phyloP scores from a whole-genome alignment of 1,140 invertebrate species.

The Camponotus floridanus region DNA sequence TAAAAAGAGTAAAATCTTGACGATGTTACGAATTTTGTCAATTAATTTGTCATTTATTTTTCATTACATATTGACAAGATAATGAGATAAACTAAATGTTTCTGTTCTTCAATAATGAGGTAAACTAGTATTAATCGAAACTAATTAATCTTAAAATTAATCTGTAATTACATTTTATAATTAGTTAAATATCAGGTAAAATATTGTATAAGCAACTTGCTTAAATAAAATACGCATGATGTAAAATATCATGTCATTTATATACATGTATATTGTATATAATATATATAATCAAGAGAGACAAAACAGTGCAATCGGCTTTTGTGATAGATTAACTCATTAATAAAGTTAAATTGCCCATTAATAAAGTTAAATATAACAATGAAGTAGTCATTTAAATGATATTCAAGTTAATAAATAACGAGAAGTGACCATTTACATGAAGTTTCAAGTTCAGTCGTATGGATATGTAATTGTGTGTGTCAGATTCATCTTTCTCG shows the following conservation, averaged over 20 bases:
- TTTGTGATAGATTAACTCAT: conserved; percentile 7
- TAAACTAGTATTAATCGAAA: background rate
- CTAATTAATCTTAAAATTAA: background rate
- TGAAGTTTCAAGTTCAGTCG: background rate
- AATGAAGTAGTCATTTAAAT: background rate
- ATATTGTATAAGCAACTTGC: background rate
- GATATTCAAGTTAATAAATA: conserved; percentile 14
- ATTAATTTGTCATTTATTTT: background rate
- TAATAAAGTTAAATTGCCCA: background rate
- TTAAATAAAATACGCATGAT: background rate
- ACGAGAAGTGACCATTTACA: background rate
- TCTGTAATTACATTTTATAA: background rate
- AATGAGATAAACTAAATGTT: background rate
- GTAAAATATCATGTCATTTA: background rate
- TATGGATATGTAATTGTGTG: conserved; percentile 23
- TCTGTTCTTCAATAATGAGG: background rate
- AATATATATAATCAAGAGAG: background rate
- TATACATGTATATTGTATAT: no score
- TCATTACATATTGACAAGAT: background rate
- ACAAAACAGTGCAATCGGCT: background rate
- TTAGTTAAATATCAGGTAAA: background rate
- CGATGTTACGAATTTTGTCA: conserved; percentile 1
- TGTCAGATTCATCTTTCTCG: conserved; percentile 8
- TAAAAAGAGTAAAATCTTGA: conserved; percentile 1
- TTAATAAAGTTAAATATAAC: conserved; percentile 18